Base-by-base conservation (phyloP, 37 sponge, comb jelly and placozoan species). In the Tethya wilhelma region DNA sequence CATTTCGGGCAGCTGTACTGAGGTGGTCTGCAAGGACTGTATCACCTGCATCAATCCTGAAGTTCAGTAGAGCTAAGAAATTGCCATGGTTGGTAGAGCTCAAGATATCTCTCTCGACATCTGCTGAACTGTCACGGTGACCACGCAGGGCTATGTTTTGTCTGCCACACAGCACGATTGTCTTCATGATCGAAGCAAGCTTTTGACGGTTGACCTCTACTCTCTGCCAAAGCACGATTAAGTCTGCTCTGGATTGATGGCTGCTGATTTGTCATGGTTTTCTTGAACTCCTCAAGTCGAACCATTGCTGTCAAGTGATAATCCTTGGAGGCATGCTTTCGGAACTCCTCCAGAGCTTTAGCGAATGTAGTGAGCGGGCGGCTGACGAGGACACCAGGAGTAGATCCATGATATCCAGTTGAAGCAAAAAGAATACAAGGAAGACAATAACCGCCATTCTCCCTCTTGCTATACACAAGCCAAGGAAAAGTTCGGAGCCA, bases 361-460 rank as follows among this genome's bases (percentile, higher is more conserved):
- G 2, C 67, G 36, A 87, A 72, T 28, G 64, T 43, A 9, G 60
- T 80, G 23, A 87, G 53, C 38, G 87, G 81, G 11, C 56, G 31
- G 42, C 17, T 79, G 20, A 87, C 87, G 28, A 87, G 87, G 22
- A 67, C 33, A 36, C 75, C 87, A 42, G 67, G 59, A 11, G 67
- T 38, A 12, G 38, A 49, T 22, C 38, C 17, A 1, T 56, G 31
- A 32, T 57, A 56, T 66, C 42, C 36, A n/a, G 64, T n/a, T n/a
- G n/a, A 30, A 6, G 49, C 82, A 86, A 91, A 91, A 4, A 86
- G 62, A 19, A 86, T 17, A 73, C 74, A 73, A 25, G 57, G 74
- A 30, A 73, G 36, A 32, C 74, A 73, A 23, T 34, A 73, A 4
- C 91, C 91, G 17, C 91, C 91, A 73, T 85, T 56, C 62, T 81